Conservation (phyloP, 1,140 invertebrate genomes). For the Drosophila mauritiana region DNA sequence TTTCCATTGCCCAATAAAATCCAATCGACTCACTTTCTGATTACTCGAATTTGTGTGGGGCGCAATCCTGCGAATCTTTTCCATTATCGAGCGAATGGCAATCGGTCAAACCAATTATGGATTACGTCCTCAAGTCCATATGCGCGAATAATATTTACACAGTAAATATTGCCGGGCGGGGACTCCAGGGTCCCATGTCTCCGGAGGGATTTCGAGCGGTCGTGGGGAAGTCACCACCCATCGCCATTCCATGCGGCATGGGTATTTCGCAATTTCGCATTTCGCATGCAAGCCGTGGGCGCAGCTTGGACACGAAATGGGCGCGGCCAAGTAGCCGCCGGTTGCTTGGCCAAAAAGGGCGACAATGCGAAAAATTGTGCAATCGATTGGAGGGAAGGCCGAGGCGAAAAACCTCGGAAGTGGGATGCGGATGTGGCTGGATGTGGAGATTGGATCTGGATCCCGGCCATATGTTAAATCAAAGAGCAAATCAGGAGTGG, state of each 20-base stretch:
- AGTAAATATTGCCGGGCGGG: slow-evolving; percentile 63
- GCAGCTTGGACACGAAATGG: slow-evolving; percentile 66
- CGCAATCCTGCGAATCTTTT: slow-evolving; percentile 30
- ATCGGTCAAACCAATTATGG: slow-evolving; percentile 70
- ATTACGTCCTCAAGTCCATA: slow-evolving; percentile 78
- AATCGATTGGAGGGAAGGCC: slow-evolving; percentile 67
- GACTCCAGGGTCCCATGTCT: slow-evolving; percentile 2
- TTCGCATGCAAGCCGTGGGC: slow-evolving; percentile 72
- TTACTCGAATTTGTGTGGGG: slow-evolving; percentile 31
- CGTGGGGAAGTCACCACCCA: slow-evolving; percentile 12
- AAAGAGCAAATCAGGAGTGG: slow-evolving; percentile 49
- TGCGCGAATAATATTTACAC: slow-evolving; percentile 75
- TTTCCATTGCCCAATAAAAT: slow-evolving; percentile 20
- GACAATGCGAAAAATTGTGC: slow-evolving; percentile 83
- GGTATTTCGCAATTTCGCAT: slow-evolving; percentile 17
- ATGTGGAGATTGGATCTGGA: slow-evolving; percentile 23
- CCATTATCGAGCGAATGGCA: slow-evolving; percentile 50
- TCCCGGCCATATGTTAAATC: slow-evolving; percentile 50
- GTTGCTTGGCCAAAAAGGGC: slow-evolving; percentile 70
- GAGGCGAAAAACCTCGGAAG: slow-evolving; percentile 25
- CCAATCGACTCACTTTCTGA: not conserved
- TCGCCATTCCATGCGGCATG: slow-evolving; percentile 5
- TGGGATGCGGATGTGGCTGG: not conserved
- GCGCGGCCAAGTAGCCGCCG: slow-evolving; percentile 73
- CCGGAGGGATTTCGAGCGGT: slow-evolving; percentile 20